phyloP scores from a whole-genome alignment of 1,140 invertebrate genomes.

The Druon quercuslanigerum region DNA sequence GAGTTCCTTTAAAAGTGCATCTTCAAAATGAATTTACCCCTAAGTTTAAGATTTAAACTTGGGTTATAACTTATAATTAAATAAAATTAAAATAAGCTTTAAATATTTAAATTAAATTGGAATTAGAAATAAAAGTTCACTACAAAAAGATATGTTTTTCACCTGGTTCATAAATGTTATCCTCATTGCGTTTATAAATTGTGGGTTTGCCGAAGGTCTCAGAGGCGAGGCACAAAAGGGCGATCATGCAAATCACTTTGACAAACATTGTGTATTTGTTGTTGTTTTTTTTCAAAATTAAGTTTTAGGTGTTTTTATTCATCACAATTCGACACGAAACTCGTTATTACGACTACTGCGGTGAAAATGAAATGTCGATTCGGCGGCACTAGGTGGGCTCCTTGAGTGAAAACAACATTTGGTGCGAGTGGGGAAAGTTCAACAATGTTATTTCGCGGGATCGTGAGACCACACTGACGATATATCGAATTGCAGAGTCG shows the following conservation, averaged over 20 bases:
- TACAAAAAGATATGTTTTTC: constrained; percentile 35
- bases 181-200: constrained; percentile 67
- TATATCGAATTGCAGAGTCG: constrained; percentile 43
- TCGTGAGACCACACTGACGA: constrained; percentile 45
- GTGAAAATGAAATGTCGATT: neutral
- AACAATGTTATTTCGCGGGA: constrained; percentile 54
- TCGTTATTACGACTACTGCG: neutral
- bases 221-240: constrained; percentile 48
- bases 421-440: constrained; percentile 61
- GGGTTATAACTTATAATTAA: no score
- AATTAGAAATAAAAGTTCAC: neutral
- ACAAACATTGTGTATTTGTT: constrained; percentile 38
- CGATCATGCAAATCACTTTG: constrained; percentile 47
- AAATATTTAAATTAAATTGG: neutral
- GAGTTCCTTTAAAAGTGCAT: no score
- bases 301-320: constrained; percentile 5
- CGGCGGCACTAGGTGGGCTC: neutral
- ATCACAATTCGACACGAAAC: constrained; percentile 21
- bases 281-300: constrained; percentile 18
- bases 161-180: constrained; percentile 70
- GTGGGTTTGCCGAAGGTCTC: constrained; percentile 61
- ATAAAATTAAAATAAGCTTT: no score
- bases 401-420: constrained; percentile 56
- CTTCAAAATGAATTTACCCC: neutral
- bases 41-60: neutral